Evolutionary conservation across 2,797 vertebrate genomes (phyloP), one percentile per base, ranked within the genome.

Genomic region (Thalassophryne amazonica): DNA sequence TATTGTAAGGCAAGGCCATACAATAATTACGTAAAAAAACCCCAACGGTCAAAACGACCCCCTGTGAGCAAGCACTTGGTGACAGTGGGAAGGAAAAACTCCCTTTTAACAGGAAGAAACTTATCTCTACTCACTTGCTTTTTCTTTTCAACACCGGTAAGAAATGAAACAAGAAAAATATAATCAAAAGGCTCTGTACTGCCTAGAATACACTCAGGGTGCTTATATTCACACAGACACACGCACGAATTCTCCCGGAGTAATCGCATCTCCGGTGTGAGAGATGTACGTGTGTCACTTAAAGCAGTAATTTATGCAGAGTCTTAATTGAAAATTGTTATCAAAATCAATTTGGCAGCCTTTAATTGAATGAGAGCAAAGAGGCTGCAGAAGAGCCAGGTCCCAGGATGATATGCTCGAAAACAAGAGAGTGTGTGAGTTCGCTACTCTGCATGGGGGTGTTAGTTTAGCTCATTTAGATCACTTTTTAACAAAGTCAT

Each of bases 311-410:
- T 87, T 84, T 85, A 85, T 80, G 72, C 69, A 60, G 73, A 60
- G 40, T 29, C 50, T 73, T 89, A 88, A 90, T 87, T 90, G 78
- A 86, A 87, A 87, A 80, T 68, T 89, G 78, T 88, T 86, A 88
- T 88, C 81, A 80, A 84, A 86, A 86, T 87, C 70, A 83, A 83
- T 88, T 86, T 87, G 76, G 73, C 69, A 85, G 67, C 39, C 56
- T 83, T 85, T 89, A 87, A 87, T 85, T 77, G 67, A 67, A 86
- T 81, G 73, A 79, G 57, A 73, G 67, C 58, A 60, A 60, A 78
- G 69, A 56, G 56, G 69, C 69, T 68, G 70, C 52, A 32, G 34
- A 74, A 65, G 69, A 76, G 64, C 65, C 54, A 47, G 71, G 50
- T 84, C 73, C 58, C 69, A 64, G 30, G 69, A 63, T 67, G 64